phyloP scores from a whole-genome alignment of 2,113 vertebrate genomes.

The Nesoenas mayeri region DNA sequence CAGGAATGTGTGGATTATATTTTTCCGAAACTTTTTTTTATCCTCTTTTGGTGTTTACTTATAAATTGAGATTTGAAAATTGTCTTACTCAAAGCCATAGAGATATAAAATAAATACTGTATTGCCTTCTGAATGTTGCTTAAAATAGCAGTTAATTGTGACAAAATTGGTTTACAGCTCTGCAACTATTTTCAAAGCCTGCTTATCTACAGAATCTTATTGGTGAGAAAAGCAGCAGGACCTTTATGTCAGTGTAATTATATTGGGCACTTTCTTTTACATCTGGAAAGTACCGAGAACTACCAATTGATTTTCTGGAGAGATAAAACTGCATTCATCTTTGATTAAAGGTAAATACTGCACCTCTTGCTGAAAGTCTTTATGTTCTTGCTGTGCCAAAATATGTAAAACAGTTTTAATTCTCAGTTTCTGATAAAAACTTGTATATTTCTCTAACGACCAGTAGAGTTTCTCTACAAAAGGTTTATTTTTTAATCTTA shows the following conservation, averaged over 20 bases:
- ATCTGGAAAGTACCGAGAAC: not conserved
- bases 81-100: not conserved
- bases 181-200: constrained; percentile 2
- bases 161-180: constrained; percentile 5
- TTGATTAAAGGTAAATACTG: not conserved
- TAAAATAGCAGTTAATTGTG: not conserved
- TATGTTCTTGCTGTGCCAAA: not conserved
- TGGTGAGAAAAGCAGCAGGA: not conserved
- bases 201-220: constrained; percentile 7
- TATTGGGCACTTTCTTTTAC: not conserved
- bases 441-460: not conserved
- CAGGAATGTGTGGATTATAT: not conserved
- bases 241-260: not conserved
- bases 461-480: not conserved
- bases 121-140: not conserved
- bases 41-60: not conserved
- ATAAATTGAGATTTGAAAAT: not conserved
- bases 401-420: not conserved
- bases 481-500: not conserved
- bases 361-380: not conserved
- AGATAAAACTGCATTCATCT: not conserved
- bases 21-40: not conserved
- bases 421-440: not conserved
- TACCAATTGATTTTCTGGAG: not conserved
- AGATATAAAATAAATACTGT: not conserved